These are phyloP conservation scores for Drosophila multiciliata DNA, from an alignment of 2,888 invertebrate genomes.

Conservation along the genomic window DNA sequence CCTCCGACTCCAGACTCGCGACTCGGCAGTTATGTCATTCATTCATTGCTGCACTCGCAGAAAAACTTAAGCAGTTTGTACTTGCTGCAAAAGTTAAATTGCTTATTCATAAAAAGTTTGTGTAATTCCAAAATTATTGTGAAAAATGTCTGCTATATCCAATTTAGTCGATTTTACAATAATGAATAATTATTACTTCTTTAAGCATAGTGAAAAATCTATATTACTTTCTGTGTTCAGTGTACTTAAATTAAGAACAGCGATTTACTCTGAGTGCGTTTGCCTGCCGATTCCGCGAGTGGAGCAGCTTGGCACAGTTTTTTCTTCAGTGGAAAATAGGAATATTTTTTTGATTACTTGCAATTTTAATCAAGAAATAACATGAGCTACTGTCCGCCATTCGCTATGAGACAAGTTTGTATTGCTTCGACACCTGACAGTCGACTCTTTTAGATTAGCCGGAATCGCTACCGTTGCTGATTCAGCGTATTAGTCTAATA, in stretches of 20 bases:
- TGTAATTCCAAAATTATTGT: background rate
- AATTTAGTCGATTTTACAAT: background rate
- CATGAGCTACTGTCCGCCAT: slow-evolving; percentile 21
- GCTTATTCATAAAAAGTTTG: background rate
- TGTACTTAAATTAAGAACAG: background rate
- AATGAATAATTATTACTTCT: background rate
- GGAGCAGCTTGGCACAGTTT: slow-evolving; percentile 54
- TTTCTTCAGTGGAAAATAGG: slow-evolving; percentile 49
- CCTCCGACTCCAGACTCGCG: slow-evolving; percentile 12
- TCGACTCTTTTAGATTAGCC: slow-evolving; percentile 50
- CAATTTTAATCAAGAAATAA: slow-evolving; percentile 72
- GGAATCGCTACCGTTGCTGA: slow-evolving; percentile 39
- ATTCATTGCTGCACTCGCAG: slow-evolving; percentile 35
- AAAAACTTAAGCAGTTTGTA: background rate
- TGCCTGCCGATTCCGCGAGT: slow-evolving; percentile 20
- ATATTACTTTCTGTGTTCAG: background rate
- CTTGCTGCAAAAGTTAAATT: background rate
- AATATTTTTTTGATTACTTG: slow-evolving; percentile 55
- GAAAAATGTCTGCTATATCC: background rate
- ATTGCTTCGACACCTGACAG: slow-evolving; percentile 58
- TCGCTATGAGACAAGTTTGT: slow-evolving; percentile 28
- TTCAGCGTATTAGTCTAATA: slow-evolving; percentile 7
- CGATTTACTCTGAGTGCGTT: background rate
- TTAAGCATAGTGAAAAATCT: background rate
- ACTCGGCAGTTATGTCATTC: slow-evolving; percentile 72